Evolutionary conservation across 2,888 invertebrate species (phyloP), one percentile per base, ranked within the genome.

Genomic region (Melinaea marsaeus): DNA sequence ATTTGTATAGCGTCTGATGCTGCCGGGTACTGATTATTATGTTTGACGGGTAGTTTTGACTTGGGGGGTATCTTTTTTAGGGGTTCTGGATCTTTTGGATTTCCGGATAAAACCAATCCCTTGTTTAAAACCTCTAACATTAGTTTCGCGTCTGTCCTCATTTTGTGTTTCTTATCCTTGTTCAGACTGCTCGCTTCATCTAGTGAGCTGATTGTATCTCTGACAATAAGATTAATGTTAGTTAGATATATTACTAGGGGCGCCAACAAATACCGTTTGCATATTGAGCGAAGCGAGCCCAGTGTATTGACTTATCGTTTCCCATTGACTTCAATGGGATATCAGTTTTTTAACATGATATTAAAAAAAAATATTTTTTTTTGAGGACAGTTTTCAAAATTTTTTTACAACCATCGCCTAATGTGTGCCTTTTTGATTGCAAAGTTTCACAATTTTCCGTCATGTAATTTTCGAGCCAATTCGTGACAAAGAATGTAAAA

Each of bases 91-190:
- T 86, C 81, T 67, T 83, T 83, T 1, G 83, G 83, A 58, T 79
- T 81, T 1, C 85, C 85, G 3, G 92, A 91, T 55, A 92, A 74
- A 0, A 88, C 83, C 0, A 92, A 88, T 58, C 94, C 94, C 66
- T 92, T 94, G 68, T 93, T 90, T 71, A 95, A 88, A 77, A 95
- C 92, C 75, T 92, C 93, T 51, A 95, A 82, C 95, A 95, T 95
- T 0, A 95, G 84, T 77, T 94, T 93, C 0, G 94, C 91, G 74
- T 95, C 95, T 7, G 92, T 86, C 67, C 92, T 92, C 81, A 93
- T 85, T 78, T 94, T 94, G 64, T 92, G 89, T 56, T 92, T 91
- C 72, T 92, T 93, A 56, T 94, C 94, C 48, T 90, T 80, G 0
- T 93, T 81, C 3, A 96, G 74, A 57, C 79, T 86, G 57, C 92